Evolutionary conservation across 2,797 vertebrate genomes (phyloP), one percentile per base, ranked within the genome.

Genomic region (Schizopygopsis pylzovi): DNA sequence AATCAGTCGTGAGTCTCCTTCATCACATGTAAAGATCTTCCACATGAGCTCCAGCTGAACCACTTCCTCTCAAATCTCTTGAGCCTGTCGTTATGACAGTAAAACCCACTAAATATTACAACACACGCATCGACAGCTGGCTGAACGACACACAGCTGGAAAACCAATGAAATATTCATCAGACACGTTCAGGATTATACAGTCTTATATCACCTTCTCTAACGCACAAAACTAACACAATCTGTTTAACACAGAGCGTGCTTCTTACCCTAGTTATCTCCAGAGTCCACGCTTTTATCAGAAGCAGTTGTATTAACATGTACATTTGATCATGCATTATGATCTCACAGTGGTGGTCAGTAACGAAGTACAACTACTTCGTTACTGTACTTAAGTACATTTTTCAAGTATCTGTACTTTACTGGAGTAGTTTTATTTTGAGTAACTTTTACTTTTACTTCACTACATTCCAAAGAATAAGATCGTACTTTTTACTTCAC

Each of bases 101-200:
- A 63, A 54, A 73, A 76, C 1, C 0, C 49, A 39, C 15, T 54
- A 71, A 73, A 87, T 71, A 78, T 37, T 77, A 45, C 45, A 67
- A 72, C 65, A 45, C 39, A 84, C 8, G 20, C 70, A 45, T 43
- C 7, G 9, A 65, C 79, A 70, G 63, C 63, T 33, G 20, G 7
- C 3, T 39, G 20, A 82, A 81, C 13, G n/a, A 78, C 54, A 33
- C 71, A 78, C 83, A 76, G 76, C 71, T 59, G 59, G 15, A 83
- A 75, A 56, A 59, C n/a, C 39, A 54, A 61, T 47, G 41, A 84
- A 81, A 70, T 56, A 68, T 84, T 79, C 20, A 79, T 33, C 83
- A 79, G 39, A 70, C 83, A 85, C 61, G 79, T 43, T 5, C 65
- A 15, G 37, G 8, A 45, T 59, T 15, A 61, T 47, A 39, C 45